Evolutionary conservation across 2,888 invertebrate genomes (phyloP).

Genomic region (Drosophila buzzatii): DNA sequence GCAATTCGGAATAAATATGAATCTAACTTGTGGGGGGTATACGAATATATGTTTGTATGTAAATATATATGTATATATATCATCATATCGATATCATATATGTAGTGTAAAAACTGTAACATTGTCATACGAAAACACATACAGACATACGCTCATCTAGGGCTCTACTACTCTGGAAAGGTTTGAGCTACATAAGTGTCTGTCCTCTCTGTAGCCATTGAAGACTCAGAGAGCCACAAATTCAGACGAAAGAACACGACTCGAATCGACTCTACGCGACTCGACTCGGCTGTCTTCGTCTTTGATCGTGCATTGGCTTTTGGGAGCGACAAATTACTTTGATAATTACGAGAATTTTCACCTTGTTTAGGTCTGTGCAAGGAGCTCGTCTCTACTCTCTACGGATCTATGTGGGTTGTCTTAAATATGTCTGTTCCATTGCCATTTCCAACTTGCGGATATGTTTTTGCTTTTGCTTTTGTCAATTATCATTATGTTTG

Average conservation of each 20-base stretch:
- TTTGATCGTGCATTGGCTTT: not conserved
- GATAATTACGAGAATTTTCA: constrained; percentile 6
- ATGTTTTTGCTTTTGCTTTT: constrained; percentile 28
- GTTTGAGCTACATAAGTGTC: not conserved
- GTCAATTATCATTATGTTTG: not conserved
- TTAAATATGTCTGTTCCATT: constrained; percentile 23
- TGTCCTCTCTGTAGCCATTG: not conserved
- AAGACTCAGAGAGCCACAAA: not conserved
- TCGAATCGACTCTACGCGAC: too few relatives aligned
- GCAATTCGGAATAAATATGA: constrained; percentile 27
- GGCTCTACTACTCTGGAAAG: not conserved
- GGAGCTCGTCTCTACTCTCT: not conserved
- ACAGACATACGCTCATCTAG: not conserved
- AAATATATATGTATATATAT: constrained; percentile 11
- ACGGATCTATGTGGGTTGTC: not conserved
- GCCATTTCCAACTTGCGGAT: constrained; percentile 45
- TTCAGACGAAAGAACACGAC: not conserved
- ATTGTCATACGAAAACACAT: constrained; percentile 1
- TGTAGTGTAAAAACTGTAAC: constrained; percentile 1
- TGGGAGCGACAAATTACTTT: constrained; percentile 3
- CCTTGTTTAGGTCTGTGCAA: constrained; percentile 27
- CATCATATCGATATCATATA: constrained; percentile 17
- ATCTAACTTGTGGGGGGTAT: constrained; percentile 35
- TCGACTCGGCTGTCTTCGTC: too few relatives aligned
- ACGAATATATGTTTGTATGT: constrained; percentile 10